Conservation (phyloP, 2,797 vertebrate genomes). For the Vultur gryphus region DNA sequence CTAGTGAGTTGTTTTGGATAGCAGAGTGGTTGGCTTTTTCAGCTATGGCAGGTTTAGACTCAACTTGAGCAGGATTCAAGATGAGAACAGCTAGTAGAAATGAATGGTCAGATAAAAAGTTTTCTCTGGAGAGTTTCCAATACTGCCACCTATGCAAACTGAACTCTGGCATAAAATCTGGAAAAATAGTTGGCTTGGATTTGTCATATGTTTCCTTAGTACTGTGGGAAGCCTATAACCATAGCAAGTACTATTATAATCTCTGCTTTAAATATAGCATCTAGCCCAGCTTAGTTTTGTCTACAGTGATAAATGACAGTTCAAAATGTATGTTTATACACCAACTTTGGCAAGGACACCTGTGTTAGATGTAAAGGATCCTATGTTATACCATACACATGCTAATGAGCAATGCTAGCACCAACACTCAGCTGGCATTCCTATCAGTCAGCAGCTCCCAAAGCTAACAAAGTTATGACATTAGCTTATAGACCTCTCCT, state of each 20-base stretch:
- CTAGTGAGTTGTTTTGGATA: not conserved
- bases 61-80: not conserved
- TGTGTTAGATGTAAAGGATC: not conserved
- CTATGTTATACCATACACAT: not conserved
- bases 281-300: not conserved
- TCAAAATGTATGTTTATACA: not conserved
- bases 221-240: not conserved
- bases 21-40: not conserved
- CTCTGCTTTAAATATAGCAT: not conserved
- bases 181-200: slow-evolving; percentile 4
- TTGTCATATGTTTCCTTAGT: not conserved
- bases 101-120: slow-evolving; percentile 18
- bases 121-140: slow-evolving; percentile 35
- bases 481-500: not conserved
- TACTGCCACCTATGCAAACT: slow-evolving; percentile 49
- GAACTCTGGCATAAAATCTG: slow-evolving; percentile 25
- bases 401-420: not conserved
- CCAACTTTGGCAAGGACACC: not conserved
- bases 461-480: not conserved
- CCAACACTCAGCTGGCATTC: not conserved
- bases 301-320: not conserved
- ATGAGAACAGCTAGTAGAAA: not conserved
- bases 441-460: not conserved
- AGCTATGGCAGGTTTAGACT: not conserved
- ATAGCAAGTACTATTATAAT: not conserved